These are phyloP conservation scores for Brachymystax lenok DNA, from an alignment of 2,797 vertebrate genomes.

Conservation along the genomic window DNA sequence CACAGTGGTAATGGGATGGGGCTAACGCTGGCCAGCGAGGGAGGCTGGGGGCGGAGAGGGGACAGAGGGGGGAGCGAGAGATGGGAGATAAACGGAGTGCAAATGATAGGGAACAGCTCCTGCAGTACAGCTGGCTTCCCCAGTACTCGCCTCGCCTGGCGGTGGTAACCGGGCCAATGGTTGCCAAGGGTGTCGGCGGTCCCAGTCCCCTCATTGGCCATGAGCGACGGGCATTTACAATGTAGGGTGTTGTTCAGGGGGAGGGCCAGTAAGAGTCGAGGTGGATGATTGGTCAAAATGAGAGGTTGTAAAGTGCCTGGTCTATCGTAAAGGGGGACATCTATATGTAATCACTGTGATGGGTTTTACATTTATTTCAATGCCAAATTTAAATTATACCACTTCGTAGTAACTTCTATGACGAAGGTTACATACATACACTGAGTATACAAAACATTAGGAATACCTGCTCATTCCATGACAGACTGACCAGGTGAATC, in stretches of 20 bases:
- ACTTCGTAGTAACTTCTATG: not conserved
- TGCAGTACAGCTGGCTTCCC: slow-evolving; percentile 41
- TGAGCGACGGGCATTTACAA: not conserved
- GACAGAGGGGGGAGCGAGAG: slow-evolving; percentile 4
- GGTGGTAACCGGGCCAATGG: slow-evolving; percentile 61
- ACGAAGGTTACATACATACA: not conserved
- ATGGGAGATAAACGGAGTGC: slow-evolving; percentile 75
- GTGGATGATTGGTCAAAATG: slow-evolving; percentile 20
- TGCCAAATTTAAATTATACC: not conserved
- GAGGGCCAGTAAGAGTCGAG: slow-evolving; percentile 51
- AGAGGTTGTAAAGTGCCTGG: not conserved
- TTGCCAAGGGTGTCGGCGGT: slow-evolving; percentile 58
- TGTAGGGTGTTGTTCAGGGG: slow-evolving; percentile 16
- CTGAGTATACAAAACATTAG: not conserved
- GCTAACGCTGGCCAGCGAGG: not conserved
- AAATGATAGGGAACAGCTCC: slow-evolving; percentile 76
- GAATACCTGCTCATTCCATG: too few relatives aligned
- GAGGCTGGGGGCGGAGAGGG: not conserved
- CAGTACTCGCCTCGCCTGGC: slow-evolving; percentile 55
- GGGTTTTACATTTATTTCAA: not conserved
- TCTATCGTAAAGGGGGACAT: not conserved
- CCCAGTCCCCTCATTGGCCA: not conserved
- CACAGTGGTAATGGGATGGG: slow-evolving; percentile 61
- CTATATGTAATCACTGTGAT: not conserved
- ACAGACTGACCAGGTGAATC: too few relatives aligned